Percentiles rank a stretch among this genome's conserved stretches.
phyloP scores from a whole-genome alignment of 2,888 invertebrate species.

The Amaurobius ferox region DNA sequence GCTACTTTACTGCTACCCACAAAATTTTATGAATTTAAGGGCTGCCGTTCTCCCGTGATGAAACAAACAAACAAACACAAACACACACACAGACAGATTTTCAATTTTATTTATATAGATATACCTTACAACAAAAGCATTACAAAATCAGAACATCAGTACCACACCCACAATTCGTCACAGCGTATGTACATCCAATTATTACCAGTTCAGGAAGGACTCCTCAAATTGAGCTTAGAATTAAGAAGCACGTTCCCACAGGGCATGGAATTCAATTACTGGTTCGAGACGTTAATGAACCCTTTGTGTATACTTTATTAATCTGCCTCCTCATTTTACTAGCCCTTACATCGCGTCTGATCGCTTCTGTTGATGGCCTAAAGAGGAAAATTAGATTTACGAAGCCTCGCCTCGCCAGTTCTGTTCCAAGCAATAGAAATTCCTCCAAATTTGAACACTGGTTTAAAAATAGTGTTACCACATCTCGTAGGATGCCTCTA shows the following conservation, averaged over 20 bases:
- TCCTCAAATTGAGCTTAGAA: background rate
- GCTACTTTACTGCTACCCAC: too few relatives aligned
- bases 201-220: background rate
- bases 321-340: conserved; percentile 25
- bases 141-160: too few relatives aligned
- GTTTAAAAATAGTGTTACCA: conserved; percentile 52
- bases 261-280: background rate
- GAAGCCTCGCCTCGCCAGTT: conserved; percentile 17
- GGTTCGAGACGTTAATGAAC: conserved; percentile 56
- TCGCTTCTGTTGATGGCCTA: background rate
- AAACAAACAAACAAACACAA: too few relatives aligned
- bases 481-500: conserved; percentile 13
- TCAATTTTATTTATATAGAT: too few relatives aligned
- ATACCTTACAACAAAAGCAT: too few relatives aligned
- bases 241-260: conserved; percentile 9
- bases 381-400: conserved; percentile 54
- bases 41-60: too few relatives aligned
- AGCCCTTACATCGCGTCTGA: background rate
- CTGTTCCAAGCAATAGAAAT: conserved; percentile 58
- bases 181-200: background rate
- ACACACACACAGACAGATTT: too few relatives aligned
- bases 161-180: too few relatives aligned
- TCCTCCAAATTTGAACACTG: conserved; percentile 29
- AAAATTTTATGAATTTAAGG: too few relatives aligned
- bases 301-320: conserved; percentile 66